Base-by-base conservation (phyloP, 92 coral and sea anemone species). In the Epizoanthus rinbou region DNA sequence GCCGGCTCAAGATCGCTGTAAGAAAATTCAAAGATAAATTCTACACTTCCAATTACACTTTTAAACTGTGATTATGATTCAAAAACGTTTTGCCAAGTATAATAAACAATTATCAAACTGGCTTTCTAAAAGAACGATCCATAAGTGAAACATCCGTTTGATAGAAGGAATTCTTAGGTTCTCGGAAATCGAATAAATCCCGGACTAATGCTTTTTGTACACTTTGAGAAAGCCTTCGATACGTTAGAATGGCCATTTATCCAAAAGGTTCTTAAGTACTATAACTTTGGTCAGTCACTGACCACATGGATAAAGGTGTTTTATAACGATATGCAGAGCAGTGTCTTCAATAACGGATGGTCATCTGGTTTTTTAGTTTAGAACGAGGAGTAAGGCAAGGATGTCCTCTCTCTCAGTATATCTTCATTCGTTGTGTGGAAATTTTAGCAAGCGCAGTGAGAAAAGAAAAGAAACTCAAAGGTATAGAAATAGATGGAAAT, bases 141-240 rank as follows among this genome's bases (percentile, higher is more conserved):
- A 7, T 43, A 43, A 43, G 50, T 43, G 50, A 53, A 81, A 67
- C 47, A 81, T 81, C 69, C 62, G 63, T 11, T 63, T 75, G 4
- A 37, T 8, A 47, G 62, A 8, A 16, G 25, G 64, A 15, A 17
- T 75, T 11, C 15, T 50, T 47, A 54, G 37, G 3, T 52, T 0
- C 9, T 33, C 80, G 19, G 28, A 47, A 54, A 37, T 23, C 1
- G 8, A 47, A 25, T 0, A 52, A 0, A 75, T 6, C 3, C 82
- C 82, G 82, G 69, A 54, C n/a, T 76, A 56, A 9, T 76, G 22
- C 19, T 79, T 13, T 79, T 79, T 79, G n/a, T 60, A 14, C 71
- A 79, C 25, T 79, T 79, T 79, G 83, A 62, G 64, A 79, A 79
- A 79, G 83, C 83, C 43, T 79, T 79, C n/a, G 83, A 25, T 22